Conservation (phyloP, 2,888 invertebrate species). For the Mythimna pallens region DNA sequence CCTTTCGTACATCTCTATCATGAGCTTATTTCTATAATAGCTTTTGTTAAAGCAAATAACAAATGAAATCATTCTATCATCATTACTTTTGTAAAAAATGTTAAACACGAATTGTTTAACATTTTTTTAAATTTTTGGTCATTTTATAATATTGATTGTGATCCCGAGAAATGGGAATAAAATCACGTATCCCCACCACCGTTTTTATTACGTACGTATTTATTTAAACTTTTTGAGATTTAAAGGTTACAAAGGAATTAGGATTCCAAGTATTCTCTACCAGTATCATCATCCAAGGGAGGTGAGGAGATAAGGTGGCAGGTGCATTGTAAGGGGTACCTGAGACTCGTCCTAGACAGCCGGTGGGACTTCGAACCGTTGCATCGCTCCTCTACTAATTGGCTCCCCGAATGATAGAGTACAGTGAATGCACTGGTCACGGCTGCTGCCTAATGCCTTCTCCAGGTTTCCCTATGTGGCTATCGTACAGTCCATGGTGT, state of each 20-base stretch:
- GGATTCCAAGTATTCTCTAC: not conserved
- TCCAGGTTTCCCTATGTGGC: too few species aligned
- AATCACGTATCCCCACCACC: not conserved
- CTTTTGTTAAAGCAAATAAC: constrained; percentile 55
- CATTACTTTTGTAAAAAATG: too few species aligned
- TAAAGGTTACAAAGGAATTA: not conserved
- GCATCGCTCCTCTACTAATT: too few species aligned
- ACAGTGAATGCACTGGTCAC: not conserved
- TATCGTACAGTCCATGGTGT: not conserved
- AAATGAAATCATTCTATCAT: too few species aligned
- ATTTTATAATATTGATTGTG: not conserved
- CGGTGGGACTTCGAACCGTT: not conserved
- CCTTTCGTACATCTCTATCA: constrained; percentile 67
- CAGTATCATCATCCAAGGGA: not conserved
- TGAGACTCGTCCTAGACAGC: not conserved
- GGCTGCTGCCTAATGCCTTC: not conserved
- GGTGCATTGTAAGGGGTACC: not conserved
- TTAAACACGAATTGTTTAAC: too few species aligned
- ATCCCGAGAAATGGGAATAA: too few species aligned
- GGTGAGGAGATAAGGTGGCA: not conserved
- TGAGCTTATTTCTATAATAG: constrained; percentile 52
- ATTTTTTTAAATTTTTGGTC: constrained; percentile 10
- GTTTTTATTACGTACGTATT: not conserved
- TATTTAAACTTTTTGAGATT: not conserved
- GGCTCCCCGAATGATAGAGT: too few species aligned